phyloP scores from a whole-genome alignment of 1,140 invertebrate genomes.

The Hirudo medicinalis region DNA sequence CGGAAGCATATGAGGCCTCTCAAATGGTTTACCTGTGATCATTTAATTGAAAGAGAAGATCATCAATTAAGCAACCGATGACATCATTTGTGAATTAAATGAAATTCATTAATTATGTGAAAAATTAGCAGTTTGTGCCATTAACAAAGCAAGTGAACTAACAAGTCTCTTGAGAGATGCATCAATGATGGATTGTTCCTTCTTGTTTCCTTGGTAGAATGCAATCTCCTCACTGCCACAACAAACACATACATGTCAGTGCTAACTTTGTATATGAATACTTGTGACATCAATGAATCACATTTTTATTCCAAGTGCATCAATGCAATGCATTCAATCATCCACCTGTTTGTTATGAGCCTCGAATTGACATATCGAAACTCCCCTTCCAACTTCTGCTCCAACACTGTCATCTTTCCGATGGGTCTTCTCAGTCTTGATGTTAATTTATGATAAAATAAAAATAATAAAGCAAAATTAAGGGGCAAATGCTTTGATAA shows the following conservation, averaged over 20 bases:
- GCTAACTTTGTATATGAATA: neutral
- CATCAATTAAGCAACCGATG: no score
- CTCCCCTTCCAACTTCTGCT: conserved; percentile 93
- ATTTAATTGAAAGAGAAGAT: neutral
- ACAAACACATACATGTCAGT: conserved; percentile 21
- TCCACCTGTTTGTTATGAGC: conserved; percentile 72
- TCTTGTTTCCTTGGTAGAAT: conserved; percentile 81
- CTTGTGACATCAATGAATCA: neutral
- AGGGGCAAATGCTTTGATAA: no score
- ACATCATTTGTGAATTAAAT: no score
- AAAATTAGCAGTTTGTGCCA: no score
- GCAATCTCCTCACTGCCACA: conserved; percentile 74
- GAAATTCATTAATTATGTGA: neutral
- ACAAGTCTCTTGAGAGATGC: conserved; percentile 79
- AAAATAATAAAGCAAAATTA: conserved; percentile 32
- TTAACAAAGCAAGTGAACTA: conserved; percentile 33
- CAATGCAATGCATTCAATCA: neutral
- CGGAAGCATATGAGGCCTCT: conserved; percentile 78
- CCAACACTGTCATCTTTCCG: conserved; percentile 72
- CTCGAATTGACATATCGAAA: conserved; percentile 90
- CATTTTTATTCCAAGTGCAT: neutral
- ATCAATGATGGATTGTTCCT: conserved; percentile 74
- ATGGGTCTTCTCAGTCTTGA: conserved; percentile 61
- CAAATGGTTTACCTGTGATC: conserved; percentile 56
- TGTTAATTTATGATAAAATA: conserved; percentile 34